Base-by-base conservation (phyloP, 2,797 vertebrate genomes). In the Hemibagrus guttatus region DNA sequence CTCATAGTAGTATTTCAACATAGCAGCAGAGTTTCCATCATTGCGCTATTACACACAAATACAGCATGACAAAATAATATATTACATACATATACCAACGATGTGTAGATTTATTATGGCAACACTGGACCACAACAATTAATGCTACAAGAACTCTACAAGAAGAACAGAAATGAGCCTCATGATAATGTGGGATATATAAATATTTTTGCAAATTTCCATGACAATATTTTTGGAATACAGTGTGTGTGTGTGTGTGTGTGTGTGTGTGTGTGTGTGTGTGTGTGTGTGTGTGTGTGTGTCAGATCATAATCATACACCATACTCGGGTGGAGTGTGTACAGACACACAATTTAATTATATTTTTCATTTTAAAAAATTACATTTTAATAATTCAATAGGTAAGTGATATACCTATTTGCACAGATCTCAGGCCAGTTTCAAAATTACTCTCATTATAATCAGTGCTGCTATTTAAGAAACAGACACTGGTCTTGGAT, bases 351-450 rank as follows among this genome's bases (percentile, higher is more conserved):
- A 71, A 46, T 26, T 54, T n/a, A 6, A 28, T 52, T 52, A 75
- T 6, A 19, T 35, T 69, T 39, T 69, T 39, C 14, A 17, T 5
- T 28, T 31, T 28, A 26, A 4, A 2, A 68, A 17, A 6, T 68
- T 69, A 11, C 31, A 16, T 61, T 35, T 42, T 46, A 80, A n/a
- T n/a, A n/a, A n/a, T 61, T 63, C 9, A 63, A 46, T 39, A 81
- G 23, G 35, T 19, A 1, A 39, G 35, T 39, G 35, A 39, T 39
- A 39, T 39, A 39, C 35, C 35, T 39, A 39, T 39, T 39, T 39
- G 31, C 23, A 17, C 72, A 79, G 86, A 84, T 79, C 81, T 42
- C 69, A 84, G 39, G 16, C 39, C 74, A 84, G 81, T 35, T 54
- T 75, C 49, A 76, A 26, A 21, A 63, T 56, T 39, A 39, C 54